phyloP scores from a whole-genome alignment of 2,888 invertebrate genomes.

The Nineta flava region DNA sequence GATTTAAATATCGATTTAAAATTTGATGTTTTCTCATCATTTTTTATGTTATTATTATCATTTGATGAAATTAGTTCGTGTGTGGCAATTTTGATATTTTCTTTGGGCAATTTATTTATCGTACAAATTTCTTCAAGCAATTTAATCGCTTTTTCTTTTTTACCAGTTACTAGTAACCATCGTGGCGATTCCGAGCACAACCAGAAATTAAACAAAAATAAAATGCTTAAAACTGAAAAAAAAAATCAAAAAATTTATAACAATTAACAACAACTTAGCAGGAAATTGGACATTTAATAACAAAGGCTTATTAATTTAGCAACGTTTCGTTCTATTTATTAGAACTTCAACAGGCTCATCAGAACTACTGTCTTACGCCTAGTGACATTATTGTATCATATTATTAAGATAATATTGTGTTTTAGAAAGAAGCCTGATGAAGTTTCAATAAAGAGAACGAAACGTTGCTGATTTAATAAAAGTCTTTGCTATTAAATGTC shows the following conservation, averaged over 20 bases:
- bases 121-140: conserved; percentile 24
- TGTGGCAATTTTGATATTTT: conserved; percentile 14
- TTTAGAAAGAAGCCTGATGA: too few species aligned
- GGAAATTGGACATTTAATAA: too few species aligned
- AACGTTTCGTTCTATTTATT: too few species aligned
- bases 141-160: conserved; percentile 32
- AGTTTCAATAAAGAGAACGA: too few species aligned
- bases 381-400: too few species aligned
- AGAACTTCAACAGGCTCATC: too few species aligned
- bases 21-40: conserved; percentile 17
- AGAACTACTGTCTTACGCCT: too few species aligned
- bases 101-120: conserved; percentile 17
- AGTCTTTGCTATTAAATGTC: too few species aligned
- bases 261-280: too few species aligned
- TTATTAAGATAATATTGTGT: too few species aligned
- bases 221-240: background rate
- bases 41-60: conserved; percentile 3
- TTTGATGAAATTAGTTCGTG: conserved; percentile 16
- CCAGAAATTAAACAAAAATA: conserved; percentile 26
- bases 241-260: background rate
- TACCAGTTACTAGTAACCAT: conserved; percentile 41
- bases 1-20: conserved; percentile 32
- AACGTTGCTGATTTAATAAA: too few species aligned
- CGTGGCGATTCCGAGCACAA: conserved; percentile 43
- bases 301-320: too few species aligned